Conservation (phyloP, 2,797 vertebrate species). For the Gymnodraco acuticeps region DNA sequence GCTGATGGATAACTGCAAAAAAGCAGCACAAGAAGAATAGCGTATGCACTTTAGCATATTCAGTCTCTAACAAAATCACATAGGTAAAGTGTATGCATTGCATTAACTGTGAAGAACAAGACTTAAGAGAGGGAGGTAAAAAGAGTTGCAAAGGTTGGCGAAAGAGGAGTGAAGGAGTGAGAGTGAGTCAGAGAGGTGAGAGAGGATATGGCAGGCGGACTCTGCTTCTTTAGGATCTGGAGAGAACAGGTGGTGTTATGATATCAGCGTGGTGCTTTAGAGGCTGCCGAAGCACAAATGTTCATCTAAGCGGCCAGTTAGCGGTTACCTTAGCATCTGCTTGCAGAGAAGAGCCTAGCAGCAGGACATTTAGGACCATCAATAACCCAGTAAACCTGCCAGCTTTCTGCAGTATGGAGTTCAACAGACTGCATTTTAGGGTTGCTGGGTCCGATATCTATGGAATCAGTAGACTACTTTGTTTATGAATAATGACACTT, state of each 20-base stretch:
- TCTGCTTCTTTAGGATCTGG: constrained; percentile 60
- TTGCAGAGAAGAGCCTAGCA: constrained; percentile 63
- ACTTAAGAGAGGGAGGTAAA: not conserved
- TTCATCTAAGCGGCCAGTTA: constrained; percentile 76
- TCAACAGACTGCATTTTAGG: constrained; percentile 32
- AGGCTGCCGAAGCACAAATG: constrained; percentile 73
- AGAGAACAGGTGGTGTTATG: constrained; percentile 81
- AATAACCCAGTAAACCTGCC: constrained; percentile 64
- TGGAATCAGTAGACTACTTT: constrained; percentile 2
- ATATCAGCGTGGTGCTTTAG: constrained; percentile 69
- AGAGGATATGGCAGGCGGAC: constrained; percentile 31
- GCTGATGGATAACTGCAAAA: no score
- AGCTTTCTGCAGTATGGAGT: constrained; percentile 39
- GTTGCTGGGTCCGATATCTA: constrained; percentile 5
- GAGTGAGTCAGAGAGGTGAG: constrained; percentile 44
- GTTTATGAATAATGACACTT: constrained; percentile 1
- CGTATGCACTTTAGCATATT: no score
- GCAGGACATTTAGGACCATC: constrained; percentile 62
- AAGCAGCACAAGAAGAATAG: no score
- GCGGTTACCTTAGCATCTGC: constrained; percentile 73
- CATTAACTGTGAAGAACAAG: no score
- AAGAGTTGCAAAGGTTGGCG: constrained; percentile 4
- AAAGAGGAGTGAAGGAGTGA: constrained; percentile 2
- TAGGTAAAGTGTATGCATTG: no score
- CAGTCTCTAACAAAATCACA: no score